Conservation (phyloP, 2,888 invertebrate species). For the Cantharis flavilabris region DNA sequence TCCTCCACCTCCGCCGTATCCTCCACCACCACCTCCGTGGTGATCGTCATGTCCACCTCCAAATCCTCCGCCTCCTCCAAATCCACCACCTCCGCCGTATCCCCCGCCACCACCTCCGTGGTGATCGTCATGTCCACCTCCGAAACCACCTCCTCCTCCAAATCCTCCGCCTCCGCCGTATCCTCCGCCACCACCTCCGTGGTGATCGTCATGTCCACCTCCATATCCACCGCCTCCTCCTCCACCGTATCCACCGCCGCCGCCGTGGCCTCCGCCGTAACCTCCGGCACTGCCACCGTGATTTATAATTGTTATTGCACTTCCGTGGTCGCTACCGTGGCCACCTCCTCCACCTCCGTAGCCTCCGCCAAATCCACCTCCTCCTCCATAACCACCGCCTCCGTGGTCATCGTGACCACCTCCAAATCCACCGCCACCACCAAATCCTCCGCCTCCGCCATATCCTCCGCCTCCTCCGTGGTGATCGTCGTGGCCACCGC, state of each 20-base stretch:
- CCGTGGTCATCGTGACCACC: slow-evolving; percentile 30
- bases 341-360: background rate
- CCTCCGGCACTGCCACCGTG: slow-evolving; percentile 6
- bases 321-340: background rate
- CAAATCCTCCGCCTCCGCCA: background rate
- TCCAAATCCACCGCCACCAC: background rate
- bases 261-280: slow-evolving; percentile 28
- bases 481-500: background rate
- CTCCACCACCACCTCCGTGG: slow-evolving; percentile 26
- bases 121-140: background rate
- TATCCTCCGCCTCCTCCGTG: background rate
- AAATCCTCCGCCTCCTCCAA: slow-evolving; percentile 42
- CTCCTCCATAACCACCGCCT: background rate
- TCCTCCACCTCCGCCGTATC: slow-evolving; percentile 30
- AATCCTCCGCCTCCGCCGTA: slow-evolving; percentile 12
- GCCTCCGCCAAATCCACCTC: slow-evolving; percentile 6
- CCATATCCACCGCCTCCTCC: slow-evolving; percentile 17
- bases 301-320: background rate
- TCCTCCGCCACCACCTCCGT: slow-evolving; percentile 18
- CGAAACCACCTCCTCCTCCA: slow-evolving; percentile 9
- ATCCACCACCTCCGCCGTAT: slow-evolving; percentile 47
- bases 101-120: background rate
- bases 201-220: background rate
- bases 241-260: background rate
- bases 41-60: slow-evolving; percentile 30